Conservation (phyloP, 2,888 invertebrate genomes). For the Rotaria macrura region DNA sequence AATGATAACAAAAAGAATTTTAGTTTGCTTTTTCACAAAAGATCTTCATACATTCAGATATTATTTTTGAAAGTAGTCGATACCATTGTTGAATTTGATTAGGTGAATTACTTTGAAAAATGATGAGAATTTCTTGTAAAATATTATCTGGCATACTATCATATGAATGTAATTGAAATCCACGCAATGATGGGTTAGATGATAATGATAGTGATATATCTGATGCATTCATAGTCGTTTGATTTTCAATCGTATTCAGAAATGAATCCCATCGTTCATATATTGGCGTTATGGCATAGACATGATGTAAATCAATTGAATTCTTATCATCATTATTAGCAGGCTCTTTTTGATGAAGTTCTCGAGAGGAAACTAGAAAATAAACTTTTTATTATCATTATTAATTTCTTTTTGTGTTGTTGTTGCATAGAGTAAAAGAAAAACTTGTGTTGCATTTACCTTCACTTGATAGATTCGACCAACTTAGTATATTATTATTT, state of each 20-base stretch:
- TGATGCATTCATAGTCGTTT: background rate
- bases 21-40: background rate
- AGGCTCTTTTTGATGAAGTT: background rate
- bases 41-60: background rate
- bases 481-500: background rate
- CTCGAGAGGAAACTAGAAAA: background rate
- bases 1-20: background rate
- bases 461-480: background rate
- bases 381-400: too few species aligned
- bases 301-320: background rate
- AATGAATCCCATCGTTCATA: background rate
- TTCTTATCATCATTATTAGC: background rate
- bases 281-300: background rate
- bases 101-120: background rate
- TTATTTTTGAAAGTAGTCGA: background rate
- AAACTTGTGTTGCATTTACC: background rate
- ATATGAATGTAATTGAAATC: slow-evolving; percentile 2
- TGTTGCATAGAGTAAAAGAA: background rate
- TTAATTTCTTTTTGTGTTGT: too few species aligned
- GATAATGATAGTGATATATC: background rate
- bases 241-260: background rate
- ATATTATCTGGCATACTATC: background rate
- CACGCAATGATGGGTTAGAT: background rate
- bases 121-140: background rate
- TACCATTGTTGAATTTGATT: slow-evolving; percentile 12